Conservation (phyloP, 2,797 vertebrate genomes). For the Oceanodroma leucorhoa region DNA sequence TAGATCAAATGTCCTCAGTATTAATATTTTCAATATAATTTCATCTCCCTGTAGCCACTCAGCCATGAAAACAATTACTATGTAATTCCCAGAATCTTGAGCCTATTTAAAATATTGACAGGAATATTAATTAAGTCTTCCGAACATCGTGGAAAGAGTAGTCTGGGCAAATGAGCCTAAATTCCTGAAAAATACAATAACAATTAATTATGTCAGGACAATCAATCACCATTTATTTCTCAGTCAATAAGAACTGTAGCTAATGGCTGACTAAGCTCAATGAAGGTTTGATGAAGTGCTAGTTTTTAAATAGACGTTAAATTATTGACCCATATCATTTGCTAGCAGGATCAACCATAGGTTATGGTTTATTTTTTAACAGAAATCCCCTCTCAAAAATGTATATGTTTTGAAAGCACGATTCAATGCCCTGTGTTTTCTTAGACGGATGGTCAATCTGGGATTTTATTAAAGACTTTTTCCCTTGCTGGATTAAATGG, state of each 20-base stretch:
- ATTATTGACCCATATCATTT: not conserved
- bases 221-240: slow-evolving; percentile 17
- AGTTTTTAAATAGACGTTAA: slow-evolving; percentile 31
- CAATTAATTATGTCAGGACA: not conserved
- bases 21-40: not conserved
- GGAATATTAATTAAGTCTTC: slow-evolving; percentile 26
- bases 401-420: not conserved
- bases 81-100: slow-evolving; percentile 1
- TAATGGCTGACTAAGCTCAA: slow-evolving; percentile 30
- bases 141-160: not conserved
- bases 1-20: not conserved
- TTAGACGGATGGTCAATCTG: not conserved
- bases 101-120: not conserved
- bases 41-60: not conserved
- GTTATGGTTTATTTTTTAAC: not conserved
- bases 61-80: not conserved
- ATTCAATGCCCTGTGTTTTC: not conserved
- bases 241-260: not conserved
- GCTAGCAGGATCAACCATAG: not conserved
- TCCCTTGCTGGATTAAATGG: not conserved
- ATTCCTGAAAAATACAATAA: slow-evolving; percentile 19
- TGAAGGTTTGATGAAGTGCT: slow-evolving; percentile 3
- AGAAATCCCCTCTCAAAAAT: not conserved
- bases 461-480: not conserved
- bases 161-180: not conserved